Evolutionary conservation across 1,140 invertebrate genomes (phyloP).

Genomic region (honey bee (Apis mellifera)): Amel_HAv3.1 CM009931.2:18362001-18362500

Average conservation of each 20-base stretch:
- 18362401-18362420: not conserved
- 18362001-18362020: conserved; percentile 54
- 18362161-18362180: not conserved
- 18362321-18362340: conserved; percentile 84
- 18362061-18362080: conserved; percentile 9
- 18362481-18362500: not conserved
- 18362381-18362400: not conserved
- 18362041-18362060: not conserved
- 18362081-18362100: not conserved
- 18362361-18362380: not conserved
- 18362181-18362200: not conserved
- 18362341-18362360: conserved; percentile 54
- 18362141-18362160: not conserved
- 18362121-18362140: not conserved
- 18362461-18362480: not conserved
- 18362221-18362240: conserved; percentile 4
- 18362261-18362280: conserved; percentile 82
- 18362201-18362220: not conserved
- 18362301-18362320: conserved; percentile 89
- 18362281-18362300: conserved; percentile 89
- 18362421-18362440: not conserved
- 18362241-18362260: conserved; percentile 65
- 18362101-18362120: not conserved
- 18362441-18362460: not conserved
- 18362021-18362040: not conserved